These are phyloP conservation scores for Melanotaenia boesemani DNA, from an alignment of 2,797 vertebrate species.

Conservation along the genomic window DNA sequence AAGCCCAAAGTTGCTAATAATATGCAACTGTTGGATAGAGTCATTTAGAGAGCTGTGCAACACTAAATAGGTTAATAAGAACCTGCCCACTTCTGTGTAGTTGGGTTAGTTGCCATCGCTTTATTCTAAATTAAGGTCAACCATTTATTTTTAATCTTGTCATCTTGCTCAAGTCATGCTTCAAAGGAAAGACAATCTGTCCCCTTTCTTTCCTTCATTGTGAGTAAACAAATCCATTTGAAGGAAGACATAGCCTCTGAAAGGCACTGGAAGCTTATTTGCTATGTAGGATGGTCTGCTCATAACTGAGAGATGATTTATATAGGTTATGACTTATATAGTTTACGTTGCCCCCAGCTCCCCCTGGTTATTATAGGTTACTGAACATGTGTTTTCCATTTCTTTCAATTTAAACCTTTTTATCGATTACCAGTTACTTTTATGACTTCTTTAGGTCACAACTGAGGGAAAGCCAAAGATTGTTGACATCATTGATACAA, in stretches of 20 bases:
- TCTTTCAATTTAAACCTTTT: not conserved
- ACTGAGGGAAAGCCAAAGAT: slow-evolving; percentile 98
- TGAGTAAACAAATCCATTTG: slow-evolving; percentile 25
- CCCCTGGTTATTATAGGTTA: not conserved
- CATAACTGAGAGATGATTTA: not conserved
- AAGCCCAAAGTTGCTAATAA: not conserved
- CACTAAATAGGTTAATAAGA: not conserved
- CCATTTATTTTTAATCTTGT: slow-evolving; percentile 3
- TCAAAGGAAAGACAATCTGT: slow-evolving; percentile 24
- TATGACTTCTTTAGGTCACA: slow-evolving; percentile 83
- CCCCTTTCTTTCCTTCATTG: not conserved
- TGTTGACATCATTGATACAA: slow-evolving; percentile 97
- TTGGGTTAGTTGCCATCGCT: not conserved
- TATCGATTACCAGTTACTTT: not conserved
- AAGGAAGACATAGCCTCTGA: not conserved
- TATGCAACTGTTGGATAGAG: not conserved
- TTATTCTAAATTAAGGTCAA: not conserved
- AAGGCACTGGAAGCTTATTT: not conserved
- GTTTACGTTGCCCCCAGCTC: not conserved
- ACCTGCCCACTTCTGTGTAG: not conserved
- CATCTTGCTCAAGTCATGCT: slow-evolving; percentile 1
- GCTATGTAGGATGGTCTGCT: not conserved
- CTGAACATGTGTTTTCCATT: not conserved
- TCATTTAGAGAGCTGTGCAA: not conserved
- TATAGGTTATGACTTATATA: not conserved